phyloP scores from a whole-genome alignment of 2,797 vertebrate genomes.

The Arrhamphus sclerolepis region DNA sequence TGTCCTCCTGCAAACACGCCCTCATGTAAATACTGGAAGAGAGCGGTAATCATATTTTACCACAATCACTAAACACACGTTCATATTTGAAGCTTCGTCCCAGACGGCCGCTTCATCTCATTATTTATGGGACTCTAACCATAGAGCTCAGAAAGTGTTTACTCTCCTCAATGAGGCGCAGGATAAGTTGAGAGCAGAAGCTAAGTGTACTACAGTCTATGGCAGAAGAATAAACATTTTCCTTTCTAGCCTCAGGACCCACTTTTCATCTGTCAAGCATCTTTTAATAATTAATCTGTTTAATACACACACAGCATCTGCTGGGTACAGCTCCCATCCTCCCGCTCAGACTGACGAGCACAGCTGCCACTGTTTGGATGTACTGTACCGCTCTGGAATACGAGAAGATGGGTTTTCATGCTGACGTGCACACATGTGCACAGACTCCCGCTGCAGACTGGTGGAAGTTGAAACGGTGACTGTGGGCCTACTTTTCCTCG shows the following conservation, averaged over 20 bases:
- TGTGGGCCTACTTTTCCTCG: slow-evolving; percentile 71
- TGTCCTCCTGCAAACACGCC: slow-evolving; percentile 41
- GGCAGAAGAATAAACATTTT: slow-evolving; percentile 88
- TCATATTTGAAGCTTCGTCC: slow-evolving; percentile 74
- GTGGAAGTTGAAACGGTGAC: no score
- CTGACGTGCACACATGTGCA: slow-evolving; percentile 52
- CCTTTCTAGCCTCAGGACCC: slow-evolving; percentile 83
- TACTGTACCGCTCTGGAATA: slow-evolving; percentile 76
- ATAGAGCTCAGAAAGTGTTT: slow-evolving; percentile 73
- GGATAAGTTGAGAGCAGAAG: slow-evolving; percentile 79
- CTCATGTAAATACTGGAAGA: slow-evolving; percentile 18
- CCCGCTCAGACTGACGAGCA: slow-evolving; percentile 80
- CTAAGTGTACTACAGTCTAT: slow-evolving; percentile 82
- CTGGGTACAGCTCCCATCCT: slow-evolving; percentile 82
- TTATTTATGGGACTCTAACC: slow-evolving; percentile 73
- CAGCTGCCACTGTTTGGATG: slow-evolving; percentile 78
- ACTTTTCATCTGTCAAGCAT: slow-evolving; percentile 88
- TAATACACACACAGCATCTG: slow-evolving; percentile 86
- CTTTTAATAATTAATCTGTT: slow-evolving; percentile 88
- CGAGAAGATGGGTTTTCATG: slow-evolving; percentile 49
- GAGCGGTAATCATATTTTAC: slow-evolving; percentile 61
- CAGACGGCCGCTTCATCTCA: slow-evolving; percentile 71
- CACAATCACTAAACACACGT: slow-evolving; percentile 68
- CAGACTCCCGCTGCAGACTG: slow-evolving; percentile 41
- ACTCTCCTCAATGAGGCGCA: slow-evolving; percentile 77